phyloP scores from a whole-genome alignment of 2,113 vertebrate species.

The Syrrhaptes paradoxus region DNA sequence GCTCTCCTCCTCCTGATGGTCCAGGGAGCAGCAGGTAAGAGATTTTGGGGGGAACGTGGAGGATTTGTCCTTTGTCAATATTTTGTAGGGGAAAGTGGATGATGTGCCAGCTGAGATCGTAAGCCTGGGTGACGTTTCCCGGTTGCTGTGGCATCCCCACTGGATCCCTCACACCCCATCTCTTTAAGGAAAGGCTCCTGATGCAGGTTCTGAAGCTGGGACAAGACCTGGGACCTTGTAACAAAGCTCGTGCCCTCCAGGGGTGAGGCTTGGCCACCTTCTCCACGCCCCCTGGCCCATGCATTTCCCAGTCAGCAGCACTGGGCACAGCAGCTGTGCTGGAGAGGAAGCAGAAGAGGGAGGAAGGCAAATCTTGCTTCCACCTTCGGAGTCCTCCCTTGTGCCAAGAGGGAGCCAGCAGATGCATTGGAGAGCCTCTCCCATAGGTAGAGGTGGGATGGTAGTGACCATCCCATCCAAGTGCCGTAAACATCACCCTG shows the following conservation, averaged over 20 bases:
- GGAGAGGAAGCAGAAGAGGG: neutral
- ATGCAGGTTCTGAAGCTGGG: neutral
- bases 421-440: neutral
- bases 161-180: neutral
- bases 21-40: conserved; percentile 36
- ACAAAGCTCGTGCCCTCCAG: neutral
- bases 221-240: neutral
- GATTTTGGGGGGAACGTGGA: rapidly evolving
- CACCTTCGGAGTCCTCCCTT: neutral
- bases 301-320: neutral
- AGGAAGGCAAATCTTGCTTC: neutral
- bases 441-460: neutral
- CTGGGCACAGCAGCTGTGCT: neutral
- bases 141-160: too few species aligned
- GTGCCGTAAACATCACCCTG: neutral
- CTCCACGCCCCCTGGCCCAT: rapidly evolving
- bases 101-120: neutral
- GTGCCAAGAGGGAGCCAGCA: neutral
- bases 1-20: conserved; percentile 27
- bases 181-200: neutral
- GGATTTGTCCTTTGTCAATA: neutral
- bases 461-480: too few species aligned
- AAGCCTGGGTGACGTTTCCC: rapidly evolving
- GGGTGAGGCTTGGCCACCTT: neutral
- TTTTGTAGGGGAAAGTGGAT: neutral